phyloP scores from a whole-genome alignment of 2,888 invertebrate genomes.

The Eupithecia tripunctaria region DNA sequence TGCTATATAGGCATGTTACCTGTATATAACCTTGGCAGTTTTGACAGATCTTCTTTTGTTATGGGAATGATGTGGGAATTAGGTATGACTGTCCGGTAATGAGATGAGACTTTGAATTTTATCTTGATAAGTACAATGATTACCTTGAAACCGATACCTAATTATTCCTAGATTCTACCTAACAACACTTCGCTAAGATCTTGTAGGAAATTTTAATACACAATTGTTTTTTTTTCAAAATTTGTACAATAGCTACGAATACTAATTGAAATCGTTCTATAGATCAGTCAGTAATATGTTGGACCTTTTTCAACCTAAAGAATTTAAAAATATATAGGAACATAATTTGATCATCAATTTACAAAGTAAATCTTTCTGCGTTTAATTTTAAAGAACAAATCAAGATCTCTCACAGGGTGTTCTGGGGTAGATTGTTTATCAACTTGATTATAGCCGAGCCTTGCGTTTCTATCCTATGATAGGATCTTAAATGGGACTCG shows the following conservation, averaged over 20 bases:
- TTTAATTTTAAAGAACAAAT: neutral
- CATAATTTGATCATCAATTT: neutral
- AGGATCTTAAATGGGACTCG: conserved; percentile 12
- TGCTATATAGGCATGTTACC: conserved; percentile 28
- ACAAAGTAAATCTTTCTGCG: neutral
- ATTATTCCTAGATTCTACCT: neutral
- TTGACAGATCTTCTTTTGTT: conserved; percentile 27
- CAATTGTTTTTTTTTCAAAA: neutral
- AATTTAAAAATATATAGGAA: neutral
- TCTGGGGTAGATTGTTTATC: conserved; percentile 12
- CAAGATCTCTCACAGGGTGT: conserved; percentile 1
- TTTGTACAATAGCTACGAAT: neutral
- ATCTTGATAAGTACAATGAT: conserved; percentile 8
- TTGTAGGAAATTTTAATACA: neutral
- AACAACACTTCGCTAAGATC: neutral
- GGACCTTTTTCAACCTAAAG: neutral
- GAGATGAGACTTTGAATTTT: conserved; percentile 15
- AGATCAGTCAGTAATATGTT: neutral
- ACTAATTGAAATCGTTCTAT: neutral
- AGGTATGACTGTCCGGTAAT: conserved; percentile 13
- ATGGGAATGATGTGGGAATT: conserved; percentile 7
- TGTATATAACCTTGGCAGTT: conserved; percentile 35
- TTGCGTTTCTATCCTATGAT: conserved; percentile 9
- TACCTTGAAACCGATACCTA: conserved; percentile 18
- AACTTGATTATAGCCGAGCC: conserved; percentile 8